Base-by-base conservation (phyloP, 2,113 vertebrate genomes). In the Arvicanthis niloticus region DNA sequence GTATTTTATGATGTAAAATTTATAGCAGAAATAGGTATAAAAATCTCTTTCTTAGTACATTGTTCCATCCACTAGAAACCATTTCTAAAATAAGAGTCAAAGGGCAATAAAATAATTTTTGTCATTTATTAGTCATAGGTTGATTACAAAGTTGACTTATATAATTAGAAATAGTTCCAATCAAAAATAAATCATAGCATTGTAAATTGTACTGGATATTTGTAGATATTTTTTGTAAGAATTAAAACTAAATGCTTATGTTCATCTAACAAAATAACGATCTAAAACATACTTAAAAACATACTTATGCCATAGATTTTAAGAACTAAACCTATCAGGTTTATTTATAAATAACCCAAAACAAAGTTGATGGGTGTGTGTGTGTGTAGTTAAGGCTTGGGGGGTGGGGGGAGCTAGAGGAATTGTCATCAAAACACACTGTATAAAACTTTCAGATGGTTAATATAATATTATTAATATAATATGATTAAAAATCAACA, bases 41-140 rank as follows among this genome's bases (percentile, higher is more conserved):
- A 91, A 94, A 56, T 22, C 4, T 13, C 62, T 80, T 90, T 45
- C 22, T 62, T 91, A 73, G 9, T 86, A 6, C 1, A 15, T 73
- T 93, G 16, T 1, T 95, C 9, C 34, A 75, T 53, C 88, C 26
- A 84, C 26, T 94, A 56, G 53, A 91, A 94, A 67, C 0, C 13
- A 12, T 89, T 95, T 92, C 31, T 56, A 91, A 97, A 95, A 89
- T 80, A 92, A 93, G 29, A 21, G 26, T 24, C 40, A 88, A 92
- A 26, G 7, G 76, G 82, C 31, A 13, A 81, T 80, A 78, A 80
- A 45, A 91, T 90, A 80, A 17, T 26, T 87, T 94, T 81, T 68
- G 26, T 93, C 95, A 92, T 95, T 95, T 96, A 98, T 98, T 98
- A 97, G 85, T 86, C 34, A 97, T 98, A 98, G 97, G 93, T 91